These are phyloP conservation scores for Neosilurus mollespiculum DNA, from an alignment of 2,797 vertebrate species.

Conservation along the genomic window DNA sequence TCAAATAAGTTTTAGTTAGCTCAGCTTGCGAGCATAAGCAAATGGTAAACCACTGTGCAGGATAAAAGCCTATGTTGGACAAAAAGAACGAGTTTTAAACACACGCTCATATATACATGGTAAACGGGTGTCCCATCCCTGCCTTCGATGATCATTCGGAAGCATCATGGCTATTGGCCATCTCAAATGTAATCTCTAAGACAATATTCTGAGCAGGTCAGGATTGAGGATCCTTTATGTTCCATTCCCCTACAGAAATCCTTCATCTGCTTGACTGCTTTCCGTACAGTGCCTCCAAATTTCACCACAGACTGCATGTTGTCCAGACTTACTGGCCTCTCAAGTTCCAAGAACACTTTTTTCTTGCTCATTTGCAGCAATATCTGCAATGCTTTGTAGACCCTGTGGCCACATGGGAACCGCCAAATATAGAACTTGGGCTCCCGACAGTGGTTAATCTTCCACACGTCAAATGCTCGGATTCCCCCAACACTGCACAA, in stretches of 20 bases:
- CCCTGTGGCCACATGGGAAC: conserved; percentile 21
- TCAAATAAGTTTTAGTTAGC: too few relatives aligned
- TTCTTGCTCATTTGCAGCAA: conserved; percentile 14
- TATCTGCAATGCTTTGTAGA: conserved; percentile 20
- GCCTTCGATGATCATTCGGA: conserved; percentile 34
- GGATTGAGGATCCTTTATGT: conserved; percentile 22
- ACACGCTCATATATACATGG: too few relatives aligned
- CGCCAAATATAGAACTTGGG: conserved; percentile 11
- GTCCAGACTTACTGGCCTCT: conserved; percentile 24
- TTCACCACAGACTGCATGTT: conserved; percentile 15
- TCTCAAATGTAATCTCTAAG: background rate
- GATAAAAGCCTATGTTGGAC: too few relatives aligned
- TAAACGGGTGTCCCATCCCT: too few relatives aligned
- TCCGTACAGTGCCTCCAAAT: background rate
- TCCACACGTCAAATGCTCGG: conserved; percentile 19
- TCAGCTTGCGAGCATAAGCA: too few relatives aligned
- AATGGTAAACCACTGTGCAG: too few relatives aligned
- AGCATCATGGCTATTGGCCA: conserved; percentile 34
- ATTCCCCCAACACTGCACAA: conserved; percentile 11
- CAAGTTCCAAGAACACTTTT: background rate
- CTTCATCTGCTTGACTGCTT: conserved; percentile 28
- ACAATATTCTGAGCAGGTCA: background rate
- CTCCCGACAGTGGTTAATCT: conserved; percentile 30
- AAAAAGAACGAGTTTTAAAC: too few relatives aligned
- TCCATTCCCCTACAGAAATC: conserved; percentile 21